A percentile compares a stretch with the other conserved stretches of the same genome.
These are phyloP conservation scores for Telmatherina bonti DNA, from an alignment of 2,797 vertebrate species.

Conservation along the genomic window DNA sequence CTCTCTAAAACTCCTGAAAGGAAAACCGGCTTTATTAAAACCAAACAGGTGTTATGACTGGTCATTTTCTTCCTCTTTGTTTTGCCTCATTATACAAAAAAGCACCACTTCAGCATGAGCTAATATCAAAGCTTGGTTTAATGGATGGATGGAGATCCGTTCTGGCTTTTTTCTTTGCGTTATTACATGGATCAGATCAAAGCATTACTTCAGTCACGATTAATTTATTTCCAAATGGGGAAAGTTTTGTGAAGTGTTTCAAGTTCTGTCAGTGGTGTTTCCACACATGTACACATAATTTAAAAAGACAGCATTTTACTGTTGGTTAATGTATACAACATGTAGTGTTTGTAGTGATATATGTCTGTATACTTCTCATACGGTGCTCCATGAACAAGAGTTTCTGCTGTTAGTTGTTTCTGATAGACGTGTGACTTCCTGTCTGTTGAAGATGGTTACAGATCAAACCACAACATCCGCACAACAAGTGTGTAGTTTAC, in stretches of 20 bases:
- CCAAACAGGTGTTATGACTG: conserved; percentile 24
- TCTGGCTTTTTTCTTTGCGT: conserved; percentile 50
- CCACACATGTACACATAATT: background rate
- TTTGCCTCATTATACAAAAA: conserved; percentile 33
- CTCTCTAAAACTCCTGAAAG: conserved; percentile 12
- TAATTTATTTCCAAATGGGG: conserved; percentile 47
- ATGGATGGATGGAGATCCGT: conserved; percentile 48
- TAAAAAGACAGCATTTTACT: background rate
- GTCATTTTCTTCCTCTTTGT: conserved; percentile 2
- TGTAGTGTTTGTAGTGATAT: background rate
- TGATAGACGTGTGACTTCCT: conserved; percentile 55
- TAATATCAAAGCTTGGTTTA: conserved; percentile 31
- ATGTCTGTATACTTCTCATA: background rate
- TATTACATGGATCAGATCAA: conserved; percentile 66
- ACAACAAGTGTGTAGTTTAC: background rate
- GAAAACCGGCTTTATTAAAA: conserved; percentile 34
- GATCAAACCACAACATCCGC: conserved; percentile 52
- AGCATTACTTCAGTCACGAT: conserved; percentile 26
- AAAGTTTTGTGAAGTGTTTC: conserved; percentile 9
- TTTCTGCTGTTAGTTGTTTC: conserved; percentile 2
- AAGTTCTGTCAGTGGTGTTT: conserved; percentile 3
- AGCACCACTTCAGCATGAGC: conserved; percentile 34
- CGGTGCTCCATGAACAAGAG: background rate
- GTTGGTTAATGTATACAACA: background rate
- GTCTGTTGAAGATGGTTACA: conserved; percentile 41